Conservation (phyloP, 2,113 vertebrate species). For the Bubo scandiacus region DNA sequence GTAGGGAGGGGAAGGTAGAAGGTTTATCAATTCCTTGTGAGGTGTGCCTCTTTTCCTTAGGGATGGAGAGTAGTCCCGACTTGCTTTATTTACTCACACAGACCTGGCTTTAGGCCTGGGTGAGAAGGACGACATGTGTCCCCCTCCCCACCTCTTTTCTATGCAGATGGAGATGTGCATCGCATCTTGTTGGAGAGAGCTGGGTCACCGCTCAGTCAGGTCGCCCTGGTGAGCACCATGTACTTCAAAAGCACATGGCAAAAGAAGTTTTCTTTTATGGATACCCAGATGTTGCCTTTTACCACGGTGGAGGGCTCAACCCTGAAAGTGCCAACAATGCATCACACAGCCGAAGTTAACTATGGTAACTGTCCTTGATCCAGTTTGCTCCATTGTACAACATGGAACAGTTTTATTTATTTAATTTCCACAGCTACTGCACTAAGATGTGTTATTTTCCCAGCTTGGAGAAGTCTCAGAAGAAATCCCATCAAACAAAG, state of each 20-base stretch:
- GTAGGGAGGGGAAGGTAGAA: not conserved
- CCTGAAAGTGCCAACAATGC: conserved; percentile 88
- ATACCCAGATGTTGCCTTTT: conserved; percentile 85
- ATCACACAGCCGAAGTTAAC: conserved; percentile 83
- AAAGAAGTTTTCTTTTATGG: conserved; percentile 81
- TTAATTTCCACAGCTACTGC: not conserved
- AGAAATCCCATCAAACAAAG: not conserved
- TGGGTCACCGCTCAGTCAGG: conserved; percentile 50
- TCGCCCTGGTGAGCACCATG: conserved; percentile 81
- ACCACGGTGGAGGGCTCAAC: conserved; percentile 72
- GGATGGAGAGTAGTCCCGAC: accelerated
- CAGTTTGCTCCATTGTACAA: not conserved
- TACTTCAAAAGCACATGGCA: conserved; percentile 87
- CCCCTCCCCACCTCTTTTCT: not conserved
- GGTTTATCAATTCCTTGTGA: not conserved
- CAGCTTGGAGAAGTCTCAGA: not conserved
- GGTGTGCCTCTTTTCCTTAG: not conserved
- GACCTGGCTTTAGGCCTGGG: not conserved
- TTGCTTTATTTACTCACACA: not conserved
- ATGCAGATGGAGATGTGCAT: not conserved
- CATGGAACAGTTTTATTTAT: not conserved
- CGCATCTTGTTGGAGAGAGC: not conserved
- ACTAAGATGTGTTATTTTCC: not conserved
- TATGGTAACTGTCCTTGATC: conserved; percentile 77
- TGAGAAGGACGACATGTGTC: not conserved